These are phyloP conservation scores for Mantis religiosa DNA, from an alignment of 2,888 invertebrate genomes.

Conservation along the genomic window DNA sequence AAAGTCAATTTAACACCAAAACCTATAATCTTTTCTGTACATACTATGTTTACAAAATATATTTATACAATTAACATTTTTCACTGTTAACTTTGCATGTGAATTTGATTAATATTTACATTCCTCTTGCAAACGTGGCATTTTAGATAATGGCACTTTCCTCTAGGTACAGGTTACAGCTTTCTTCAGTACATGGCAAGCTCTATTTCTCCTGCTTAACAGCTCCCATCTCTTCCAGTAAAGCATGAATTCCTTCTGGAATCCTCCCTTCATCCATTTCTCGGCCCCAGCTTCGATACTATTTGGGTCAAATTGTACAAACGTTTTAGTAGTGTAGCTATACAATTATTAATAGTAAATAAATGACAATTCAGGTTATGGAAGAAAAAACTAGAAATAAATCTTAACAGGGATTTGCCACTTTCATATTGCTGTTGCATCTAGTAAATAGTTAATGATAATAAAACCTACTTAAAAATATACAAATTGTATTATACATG, in stretches of 20 bases:
- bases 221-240: constrained; percentile 70
- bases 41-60: not conserved
- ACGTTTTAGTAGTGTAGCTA: not conserved
- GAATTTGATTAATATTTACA: not conserved
- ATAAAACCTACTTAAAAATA: too few relatives aligned
- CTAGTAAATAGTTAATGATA: too few relatives aligned
- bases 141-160: not conserved
- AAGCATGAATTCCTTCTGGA: constrained; percentile 72
- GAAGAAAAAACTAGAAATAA: not conserved
- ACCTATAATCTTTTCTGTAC: not conserved
- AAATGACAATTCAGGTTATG: not conserved
- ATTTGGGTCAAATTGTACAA: constrained; percentile 42
- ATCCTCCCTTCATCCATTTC: constrained; percentile 77
- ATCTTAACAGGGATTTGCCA: too few relatives aligned
- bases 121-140: not conserved
- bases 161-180: not conserved
- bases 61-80: not conserved
- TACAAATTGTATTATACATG: too few relatives aligned
- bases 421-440: too few relatives aligned
- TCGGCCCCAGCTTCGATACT: constrained; percentile 77
- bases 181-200: not conserved
- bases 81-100: not conserved
- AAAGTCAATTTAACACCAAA: too few relatives aligned
- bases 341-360: not conserved
- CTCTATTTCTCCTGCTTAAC: constrained; percentile 58